phyloP scores from a whole-genome alignment of 64 coral and sea anemone species.

The Actinia tenebrosa region DNA sequence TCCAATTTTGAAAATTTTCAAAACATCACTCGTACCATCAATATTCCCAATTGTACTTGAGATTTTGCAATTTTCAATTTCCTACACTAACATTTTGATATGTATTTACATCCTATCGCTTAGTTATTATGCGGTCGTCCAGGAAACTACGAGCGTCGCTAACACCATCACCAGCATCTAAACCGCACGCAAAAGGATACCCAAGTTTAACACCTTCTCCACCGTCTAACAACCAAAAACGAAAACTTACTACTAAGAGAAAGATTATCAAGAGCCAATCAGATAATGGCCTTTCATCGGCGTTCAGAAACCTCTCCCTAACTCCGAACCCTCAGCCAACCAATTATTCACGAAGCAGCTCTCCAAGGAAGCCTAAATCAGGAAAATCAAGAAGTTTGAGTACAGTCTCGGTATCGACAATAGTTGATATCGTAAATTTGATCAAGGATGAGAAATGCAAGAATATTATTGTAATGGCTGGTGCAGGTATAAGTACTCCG shows the following conservation, averaged over 20 bases:
- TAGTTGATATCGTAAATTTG: conserved; percentile 71
- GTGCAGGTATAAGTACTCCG: conserved; percentile 79
- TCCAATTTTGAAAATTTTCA: no score
- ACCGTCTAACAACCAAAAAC: background rate
- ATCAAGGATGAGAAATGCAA: conserved; percentile 74
- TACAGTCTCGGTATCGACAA: conserved; percentile 31
- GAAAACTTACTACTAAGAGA: background rate
- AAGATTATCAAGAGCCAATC: conserved; percentile 37
- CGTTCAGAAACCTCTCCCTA: conserved; percentile 66
- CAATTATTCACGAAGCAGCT: conserved; percentile 33
- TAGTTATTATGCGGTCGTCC: conserved; percentile 41
- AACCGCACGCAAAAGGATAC: conserved; percentile 7
- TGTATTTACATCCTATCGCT: background rate
- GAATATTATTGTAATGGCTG: conserved; percentile 88
- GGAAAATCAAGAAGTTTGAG: conserved; percentile 28
- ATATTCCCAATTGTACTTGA: no score
- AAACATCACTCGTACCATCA: no score
- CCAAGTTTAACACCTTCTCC: conserved; percentile 27
- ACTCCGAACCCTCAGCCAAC: conserved; percentile 45
- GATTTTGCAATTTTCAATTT: no score
- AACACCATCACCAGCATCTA: conserved; percentile 23
- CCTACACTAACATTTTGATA: no score
- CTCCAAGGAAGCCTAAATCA: conserved; percentile 47
- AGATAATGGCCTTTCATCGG: conserved; percentile 46
- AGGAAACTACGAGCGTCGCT: conserved; percentile 20